Evolutionary conservation across 2,797 vertebrate genomes (phyloP), one percentile per base, ranked within the genome.

Genomic region (Novumbra hubbsi): DNA sequence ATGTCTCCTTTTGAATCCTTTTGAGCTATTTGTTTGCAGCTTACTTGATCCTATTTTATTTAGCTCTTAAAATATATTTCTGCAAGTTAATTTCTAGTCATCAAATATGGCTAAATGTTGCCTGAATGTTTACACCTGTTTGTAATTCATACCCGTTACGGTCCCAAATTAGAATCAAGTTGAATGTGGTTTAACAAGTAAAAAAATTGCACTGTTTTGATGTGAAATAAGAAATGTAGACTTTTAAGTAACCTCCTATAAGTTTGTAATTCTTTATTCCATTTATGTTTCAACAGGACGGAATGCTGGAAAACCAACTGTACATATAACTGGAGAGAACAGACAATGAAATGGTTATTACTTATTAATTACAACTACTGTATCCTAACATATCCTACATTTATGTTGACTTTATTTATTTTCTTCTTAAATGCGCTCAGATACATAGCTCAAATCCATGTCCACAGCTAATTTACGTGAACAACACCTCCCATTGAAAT

Each of bases 111-210:
- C n/a, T 57, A 66, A 63, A 66, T 74, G 76, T 72, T 72, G 32
- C 66, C 69, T 60, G 50, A 14, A 21, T 38, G 72, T 52, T 84
- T 70, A 79, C 76, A 82, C 68, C 74, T 83, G 74, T 80, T 72
- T 75, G 50, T 76, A 67, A 65, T 69, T 77, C 76, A 49, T 76
- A 78, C 84, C 79, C 85, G 76, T 88, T 90, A 75, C 79, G 76
- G 78, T 86, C 78, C 86, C 78, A 90, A 88, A 83, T 88, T 88
- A 91, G 91, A 86, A 88, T 79, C 82, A 80, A 83, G 80, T 72
- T 83, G 79, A 86, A 82, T 73, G 83, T 86, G 78, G 82, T 83
- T 78, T 77, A 66, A 76, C 68, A 38, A 1, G 49, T 71, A 81
- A 76, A 78, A 78, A 85, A 90, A 79, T 21, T n/a, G 68, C 75